Evolutionary conservation across 2,113 vertebrate genomes (phyloP), one percentile per base, ranked within the genome.

Genomic region (Paradoxurus hermaphroditus): DNA sequence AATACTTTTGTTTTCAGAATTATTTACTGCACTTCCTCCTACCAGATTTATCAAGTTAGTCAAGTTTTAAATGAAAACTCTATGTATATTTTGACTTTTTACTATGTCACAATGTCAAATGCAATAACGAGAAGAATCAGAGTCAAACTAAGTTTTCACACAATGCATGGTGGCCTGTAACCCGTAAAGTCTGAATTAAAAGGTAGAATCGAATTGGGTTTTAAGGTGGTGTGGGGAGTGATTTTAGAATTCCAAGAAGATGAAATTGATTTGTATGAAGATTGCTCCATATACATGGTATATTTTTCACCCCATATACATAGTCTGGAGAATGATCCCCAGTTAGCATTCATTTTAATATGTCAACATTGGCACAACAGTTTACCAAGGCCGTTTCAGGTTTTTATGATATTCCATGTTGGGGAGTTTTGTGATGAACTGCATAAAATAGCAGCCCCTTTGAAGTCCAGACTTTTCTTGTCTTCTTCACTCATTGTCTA

Each of bases 61-160:
- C 31, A 94, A 67, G 23, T 68, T 95, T 94, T 85, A 63, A 92
- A 31, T 78, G 56, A 79, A 97, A 97, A 53, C 16, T 82, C 16
- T 51, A 41, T 81, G 10, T 62, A 25, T 27, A 72, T 19, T 63
- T 93, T 73, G 63, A 93, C 31, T 89, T 94, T 31, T 86, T 72
- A 67, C n/a, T 88, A 7, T 86, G 36, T 31, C 31, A 59, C 34
- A 39, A 8, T 21, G 16, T 83, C 91, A 85, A 94, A 93, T 72
- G 31, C 13, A 88, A n/a, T 31, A 79, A 85, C 41, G 49, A 39
- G 9, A 63, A 75, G 12, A 49, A 78, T 77, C 73, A 91, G 94
- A 95, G 10, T 85, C 14, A 41, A 39, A 21, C 4, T 81, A 18
- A 70, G 49, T 1, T 90, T 75, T 84, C 29, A 65, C 67, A 51